Evolutionary conservation across 2,888 invertebrate genomes (phyloP).

Genomic region (Junonia oenone): DNA sequence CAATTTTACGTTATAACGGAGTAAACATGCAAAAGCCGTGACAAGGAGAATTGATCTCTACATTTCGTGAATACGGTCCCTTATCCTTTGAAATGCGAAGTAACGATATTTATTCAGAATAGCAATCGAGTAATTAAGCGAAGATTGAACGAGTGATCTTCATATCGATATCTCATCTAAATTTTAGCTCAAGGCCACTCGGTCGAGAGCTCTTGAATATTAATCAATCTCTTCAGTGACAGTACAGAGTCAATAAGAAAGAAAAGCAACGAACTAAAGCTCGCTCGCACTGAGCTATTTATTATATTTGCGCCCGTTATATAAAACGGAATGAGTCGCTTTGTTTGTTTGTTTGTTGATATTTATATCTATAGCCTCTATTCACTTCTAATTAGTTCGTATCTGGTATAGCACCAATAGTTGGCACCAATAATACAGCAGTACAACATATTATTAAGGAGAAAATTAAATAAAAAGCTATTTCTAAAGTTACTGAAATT

Average conservation of each 20-base stretch:
- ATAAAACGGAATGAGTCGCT: background rate
- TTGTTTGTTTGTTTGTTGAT: too few relatives aligned
- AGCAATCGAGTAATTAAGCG: slow-evolving; percentile 1
- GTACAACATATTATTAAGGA: too few relatives aligned
- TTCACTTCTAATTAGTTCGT: too few relatives aligned
- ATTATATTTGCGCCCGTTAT: background rate
- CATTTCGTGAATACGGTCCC: background rate
- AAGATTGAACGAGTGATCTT: slow-evolving; percentile 7
- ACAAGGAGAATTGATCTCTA: background rate
- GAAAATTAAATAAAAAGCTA: too few relatives aligned
- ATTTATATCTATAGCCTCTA: too few relatives aligned
- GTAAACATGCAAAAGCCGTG: background rate
- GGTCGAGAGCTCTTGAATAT: slow-evolving; percentile 1
- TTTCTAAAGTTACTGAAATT: too few relatives aligned
- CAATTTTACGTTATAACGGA: background rate
- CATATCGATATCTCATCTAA: slow-evolving; percentile 11
- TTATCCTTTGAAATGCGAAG: background rate
- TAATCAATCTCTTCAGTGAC: background rate
- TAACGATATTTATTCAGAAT: background rate
- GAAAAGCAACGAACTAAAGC: background rate
- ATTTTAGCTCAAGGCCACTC: slow-evolving; percentile 9
- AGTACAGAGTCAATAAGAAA: background rate
- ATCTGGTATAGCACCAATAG: too few relatives aligned
- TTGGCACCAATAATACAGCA: too few relatives aligned
- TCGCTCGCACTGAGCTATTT: background rate